Base-by-base conservation (phyloP, 1,140 invertebrate species). In the Cataglyphis hispanica region DNA sequence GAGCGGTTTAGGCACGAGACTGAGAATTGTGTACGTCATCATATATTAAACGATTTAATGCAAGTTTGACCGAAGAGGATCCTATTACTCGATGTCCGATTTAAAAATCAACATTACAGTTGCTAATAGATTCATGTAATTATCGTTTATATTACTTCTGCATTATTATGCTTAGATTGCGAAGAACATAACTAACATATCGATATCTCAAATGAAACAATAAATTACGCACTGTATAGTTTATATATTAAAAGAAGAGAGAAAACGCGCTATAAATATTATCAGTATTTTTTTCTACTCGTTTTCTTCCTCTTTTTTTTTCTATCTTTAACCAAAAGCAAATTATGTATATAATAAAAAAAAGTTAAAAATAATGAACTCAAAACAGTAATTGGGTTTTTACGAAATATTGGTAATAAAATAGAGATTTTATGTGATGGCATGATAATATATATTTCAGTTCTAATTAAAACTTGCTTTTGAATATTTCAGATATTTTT, bases 1-100 rank as follows among this genome's bases (percentile, higher is more conserved):
- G 56, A 86, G 3, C 60, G 58, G 46, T 43, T 83, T 74, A 83
- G 25, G 22, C 64, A 63, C 2, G 25, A 58, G 53, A 13, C 19
- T 27, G 27, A 16, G 31, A 25, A 31, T 70, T 22, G 37, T 22
- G 37, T 56, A 40, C 27, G n/a, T 10, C 50, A 69, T 74, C 53
- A 53, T 61, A 83, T 72, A 60, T 83, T 72, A 72, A 70, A 58
- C 25, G 53, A 34, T 83, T 83, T 74, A 60, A 83, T 83, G 67
- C 16, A n/a, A 31, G 19, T 46, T 83, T 34, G 53, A 56, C 4
- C 11, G 78, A 5, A 40, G 34, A 72, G 13, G 13, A 72, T 34
- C 0, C 25, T 60, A 19, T 60, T 81, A 22, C 0, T 3, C 5
- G 40, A 46, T 22, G 19, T 16, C 16, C 27, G n/a, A 72, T 61